A percentile compares a stretch with the other conserved stretches of the same genome.
phyloP scores from a whole-genome alignment of 2,113 vertebrate genomes.

The Ursus arctos region DNA sequence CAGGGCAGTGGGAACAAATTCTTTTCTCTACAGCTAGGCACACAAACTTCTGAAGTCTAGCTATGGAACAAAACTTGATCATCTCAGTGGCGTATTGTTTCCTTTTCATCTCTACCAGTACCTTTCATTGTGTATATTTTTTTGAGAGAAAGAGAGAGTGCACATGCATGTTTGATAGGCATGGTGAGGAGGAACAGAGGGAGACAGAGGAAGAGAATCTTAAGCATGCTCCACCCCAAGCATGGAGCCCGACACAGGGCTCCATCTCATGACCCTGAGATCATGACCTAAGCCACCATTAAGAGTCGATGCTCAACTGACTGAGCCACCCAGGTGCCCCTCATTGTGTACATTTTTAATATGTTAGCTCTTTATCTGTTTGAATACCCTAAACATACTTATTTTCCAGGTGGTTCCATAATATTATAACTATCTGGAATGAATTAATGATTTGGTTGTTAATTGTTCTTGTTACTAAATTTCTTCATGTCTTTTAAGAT shows the following conservation, averaged over 20 bases:
- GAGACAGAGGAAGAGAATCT: not conserved
- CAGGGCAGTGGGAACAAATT: conserved; percentile 93
- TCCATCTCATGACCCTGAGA: not conserved
- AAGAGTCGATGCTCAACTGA: not conserved
- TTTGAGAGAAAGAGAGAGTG: not conserved
- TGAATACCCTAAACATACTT: not conserved
- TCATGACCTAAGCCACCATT: not conserved
- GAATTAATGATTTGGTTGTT: not conserved
- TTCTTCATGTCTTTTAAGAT: conserved; percentile 18
- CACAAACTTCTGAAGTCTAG: conserved; percentile 92
- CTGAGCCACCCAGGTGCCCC: not conserved
- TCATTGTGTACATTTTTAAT: not conserved
- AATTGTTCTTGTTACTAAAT: conserved; percentile 29
- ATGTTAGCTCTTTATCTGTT: not conserved
- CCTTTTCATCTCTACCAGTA: not conserved
- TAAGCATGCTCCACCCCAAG: not conserved
- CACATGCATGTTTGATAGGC: not conserved
- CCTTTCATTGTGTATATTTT: not conserved
- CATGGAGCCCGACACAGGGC: not conserved
- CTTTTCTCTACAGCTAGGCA: conserved; percentile 94
- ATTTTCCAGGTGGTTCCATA: not conserved
- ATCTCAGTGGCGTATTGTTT: not conserved
- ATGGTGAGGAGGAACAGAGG: not conserved
- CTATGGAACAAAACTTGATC: conserved; percentile 93
- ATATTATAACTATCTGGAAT: not conserved